Conservation (phyloP, 2,797 vertebrate genomes). For the Myotis daubentonii region DNA sequence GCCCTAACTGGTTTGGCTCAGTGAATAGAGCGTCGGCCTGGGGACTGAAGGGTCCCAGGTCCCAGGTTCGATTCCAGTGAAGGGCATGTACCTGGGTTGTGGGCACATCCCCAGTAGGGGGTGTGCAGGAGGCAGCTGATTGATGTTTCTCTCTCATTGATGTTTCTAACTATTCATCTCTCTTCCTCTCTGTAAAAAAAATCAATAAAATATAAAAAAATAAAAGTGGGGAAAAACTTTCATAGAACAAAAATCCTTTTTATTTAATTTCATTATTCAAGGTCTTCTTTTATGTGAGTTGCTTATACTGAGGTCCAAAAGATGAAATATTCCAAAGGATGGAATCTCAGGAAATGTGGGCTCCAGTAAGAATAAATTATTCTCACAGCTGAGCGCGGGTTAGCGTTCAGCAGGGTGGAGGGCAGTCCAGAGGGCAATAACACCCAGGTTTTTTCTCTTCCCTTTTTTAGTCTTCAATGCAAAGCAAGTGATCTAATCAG, state of each 20-base stretch:
- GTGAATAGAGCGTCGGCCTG: too few species aligned
- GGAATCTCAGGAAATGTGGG: not conserved
- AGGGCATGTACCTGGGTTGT: too few species aligned
- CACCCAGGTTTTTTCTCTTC: not conserved
- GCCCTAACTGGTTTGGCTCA: too few species aligned
- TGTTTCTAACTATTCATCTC: too few species aligned
- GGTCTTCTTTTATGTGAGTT: not conserved
- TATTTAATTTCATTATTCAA: not conserved
- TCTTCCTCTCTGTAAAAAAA: too few species aligned
- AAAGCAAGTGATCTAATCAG: conserved; percentile 62
- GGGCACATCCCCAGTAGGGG: too few species aligned
- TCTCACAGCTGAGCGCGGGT: not conserved
- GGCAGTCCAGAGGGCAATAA: not conserved
- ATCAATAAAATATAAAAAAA: too few species aligned
- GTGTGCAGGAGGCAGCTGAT: too few species aligned
- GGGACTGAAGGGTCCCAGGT: too few species aligned
- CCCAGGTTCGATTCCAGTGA: too few species aligned
- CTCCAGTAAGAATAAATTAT: not conserved
- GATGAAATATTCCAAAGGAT: not conserved
- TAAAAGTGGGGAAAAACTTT: not conserved
- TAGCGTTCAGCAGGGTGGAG: rapidly evolving
- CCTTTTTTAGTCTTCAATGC: conserved; percentile 21
- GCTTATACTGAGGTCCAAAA: not conserved
- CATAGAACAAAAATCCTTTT: not conserved
- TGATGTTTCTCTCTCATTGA: too few species aligned